Conservation (phyloP, 2,888 invertebrate species). For the Drosophila fulvimacula region DNA sequence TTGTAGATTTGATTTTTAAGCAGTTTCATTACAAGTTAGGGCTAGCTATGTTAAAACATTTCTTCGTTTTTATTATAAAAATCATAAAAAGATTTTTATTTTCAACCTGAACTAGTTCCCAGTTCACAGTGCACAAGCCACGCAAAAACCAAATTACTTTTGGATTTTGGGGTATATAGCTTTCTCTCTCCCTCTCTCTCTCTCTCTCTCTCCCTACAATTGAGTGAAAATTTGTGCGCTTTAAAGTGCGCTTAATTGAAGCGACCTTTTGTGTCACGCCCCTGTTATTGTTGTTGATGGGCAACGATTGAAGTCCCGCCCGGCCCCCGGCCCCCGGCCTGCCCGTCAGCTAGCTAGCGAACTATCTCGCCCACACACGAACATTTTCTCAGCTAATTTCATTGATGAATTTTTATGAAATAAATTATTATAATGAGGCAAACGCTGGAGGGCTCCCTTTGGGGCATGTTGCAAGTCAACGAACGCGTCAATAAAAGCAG, state of each 20-base stretch:
- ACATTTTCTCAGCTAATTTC: constrained; percentile 69
- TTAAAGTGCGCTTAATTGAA: constrained; percentile 71
- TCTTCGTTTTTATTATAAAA: neutral
- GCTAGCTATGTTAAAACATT: neutral
- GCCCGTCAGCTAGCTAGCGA: neutral
- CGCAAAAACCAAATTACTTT: constrained; percentile 5
- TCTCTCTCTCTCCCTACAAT: constrained; percentile 28
- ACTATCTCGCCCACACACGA: constrained; percentile 20
- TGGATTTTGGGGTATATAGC: constrained; percentile 16
- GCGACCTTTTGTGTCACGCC: constrained; percentile 71
- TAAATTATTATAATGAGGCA: constrained; percentile 78
- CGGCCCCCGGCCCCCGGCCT: neutral
- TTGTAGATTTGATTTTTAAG: neutral
- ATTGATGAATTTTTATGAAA: constrained; percentile 82
- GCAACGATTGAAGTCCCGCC: neutral
- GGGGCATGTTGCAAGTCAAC: constrained; percentile 68
- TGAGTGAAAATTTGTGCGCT: constrained; percentile 46
- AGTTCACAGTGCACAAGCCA: constrained; percentile 3
- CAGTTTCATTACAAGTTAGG: neutral
- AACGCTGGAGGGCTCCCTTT: constrained; percentile 12
- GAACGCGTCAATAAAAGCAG: constrained; percentile 44
- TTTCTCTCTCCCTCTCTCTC: neutral
- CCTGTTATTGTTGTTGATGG: constrained; percentile 34
- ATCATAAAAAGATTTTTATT: neutral
- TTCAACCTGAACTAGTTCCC: constrained; percentile 2